Base-by-base conservation (phyloP, 2,888 invertebrate genomes). In the Eulithis testata region DNA sequence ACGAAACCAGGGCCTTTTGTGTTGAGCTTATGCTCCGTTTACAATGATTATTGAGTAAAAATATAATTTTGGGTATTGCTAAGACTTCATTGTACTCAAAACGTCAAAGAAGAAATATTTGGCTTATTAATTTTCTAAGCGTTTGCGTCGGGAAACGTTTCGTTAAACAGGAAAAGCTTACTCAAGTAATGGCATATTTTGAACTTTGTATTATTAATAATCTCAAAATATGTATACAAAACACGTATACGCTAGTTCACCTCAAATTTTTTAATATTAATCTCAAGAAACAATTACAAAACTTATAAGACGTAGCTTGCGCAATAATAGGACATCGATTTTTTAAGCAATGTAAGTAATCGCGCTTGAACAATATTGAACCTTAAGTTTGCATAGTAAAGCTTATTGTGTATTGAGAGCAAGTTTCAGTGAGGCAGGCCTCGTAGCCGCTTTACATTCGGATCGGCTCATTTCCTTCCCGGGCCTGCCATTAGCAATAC, bases 401-500 rank as follows among this genome's bases (percentile, higher is more conserved):
- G 58, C 31, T 50, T 37, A 51, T 52, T 51, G 56, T 52, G 50
- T 14, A 55, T 59, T 54, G 50, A 14, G 37, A 45, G 44, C 21
- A 27, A 11, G 51, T 50, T 50, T 36, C 44, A 12, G 37, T 57
- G 51, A 31, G 9, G n/a, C 9, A 47, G n/a, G 12, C 54, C 53
- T 44, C n/a, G 7, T 11, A 40, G 8, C 50, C 44, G 9, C 11
- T 67, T 49, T 62, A 62, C 74, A 76, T 74, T 76, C 66, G 74
- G 77, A 77, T 77, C 77, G 78, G 62, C 66, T 86, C 82, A 85
- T 86, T 86, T 85, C 86, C 86, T 83, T 77, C 78, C 77, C 70
- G 77, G 72, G 76, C 68, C 76, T 71, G 79, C 89, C 88, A 90
- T 89, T 90, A 90, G 85, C 82, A 86, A 80, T 75, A 83, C 86